Evolutionary conservation across 1,140 invertebrate genomes (phyloP).

Genomic region (Armadillidium nasatum): DNA sequence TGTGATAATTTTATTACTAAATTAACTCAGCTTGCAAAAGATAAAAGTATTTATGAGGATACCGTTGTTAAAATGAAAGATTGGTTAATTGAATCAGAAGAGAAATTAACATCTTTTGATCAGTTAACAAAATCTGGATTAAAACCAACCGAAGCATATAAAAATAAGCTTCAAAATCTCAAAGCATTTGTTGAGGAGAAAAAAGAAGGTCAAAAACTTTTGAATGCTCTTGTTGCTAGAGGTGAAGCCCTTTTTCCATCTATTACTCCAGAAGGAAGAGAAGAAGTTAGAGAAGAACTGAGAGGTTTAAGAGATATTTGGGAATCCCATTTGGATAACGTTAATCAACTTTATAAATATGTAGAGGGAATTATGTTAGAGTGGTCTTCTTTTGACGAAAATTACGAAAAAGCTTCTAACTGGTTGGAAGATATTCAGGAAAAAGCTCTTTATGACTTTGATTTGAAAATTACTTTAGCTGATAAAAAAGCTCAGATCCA

Average conservation of each 20-base stretch:
- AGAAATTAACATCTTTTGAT: conserved; percentile 64
- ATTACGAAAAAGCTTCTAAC: conserved; percentile 68
- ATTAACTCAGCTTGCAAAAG: conserved; percentile 61
- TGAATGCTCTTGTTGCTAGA: conserved; percentile 74
- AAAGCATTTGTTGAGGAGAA: conserved; percentile 67
- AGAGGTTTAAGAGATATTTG: conserved; percentile 72
- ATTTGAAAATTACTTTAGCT: conserved; percentile 67
- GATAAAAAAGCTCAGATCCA: conserved; percentile 78
- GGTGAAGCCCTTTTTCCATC: conserved; percentile 82
- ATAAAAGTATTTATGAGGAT: conserved; percentile 62
- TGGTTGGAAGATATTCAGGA: conserved; percentile 71
- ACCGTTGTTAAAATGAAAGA: conserved; percentile 66
- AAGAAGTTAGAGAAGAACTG: conserved; percentile 74
- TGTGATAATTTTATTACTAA: conserved; percentile 63
- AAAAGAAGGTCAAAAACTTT: conserved; percentile 68
- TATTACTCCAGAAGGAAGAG: conserved; percentile 78
- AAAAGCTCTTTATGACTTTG: conserved; percentile 60
- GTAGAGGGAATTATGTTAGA: conserved; percentile 80
- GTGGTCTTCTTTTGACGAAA: conserved; percentile 84
- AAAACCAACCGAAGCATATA: conserved; percentile 58
- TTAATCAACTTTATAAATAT: conserved; percentile 76
- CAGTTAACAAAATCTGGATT: conserved; percentile 60
- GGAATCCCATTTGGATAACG: conserved; percentile 75
- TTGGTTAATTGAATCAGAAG: conserved; percentile 72
- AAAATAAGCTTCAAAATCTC: conserved; percentile 67